Conservation (phyloP, 2,888 invertebrate genomes). For the Agapostemon virescens region DNA sequence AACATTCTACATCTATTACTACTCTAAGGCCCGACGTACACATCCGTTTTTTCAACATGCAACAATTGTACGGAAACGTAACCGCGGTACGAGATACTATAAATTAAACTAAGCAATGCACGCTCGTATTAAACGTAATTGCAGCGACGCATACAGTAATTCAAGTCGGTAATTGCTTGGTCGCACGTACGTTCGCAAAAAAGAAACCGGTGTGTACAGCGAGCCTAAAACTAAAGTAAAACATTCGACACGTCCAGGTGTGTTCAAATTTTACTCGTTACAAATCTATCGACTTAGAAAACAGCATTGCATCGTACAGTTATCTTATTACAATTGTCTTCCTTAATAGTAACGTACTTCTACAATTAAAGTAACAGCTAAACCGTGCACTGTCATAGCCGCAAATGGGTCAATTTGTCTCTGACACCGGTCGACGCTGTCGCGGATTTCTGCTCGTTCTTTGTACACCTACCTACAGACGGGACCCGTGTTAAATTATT, state of each 20-base stretch:
- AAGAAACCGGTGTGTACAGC: too few species aligned
- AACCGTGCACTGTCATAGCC: conserved; percentile 64
- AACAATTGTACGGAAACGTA: too few species aligned
- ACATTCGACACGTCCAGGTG: neutral
- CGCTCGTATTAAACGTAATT: too few species aligned
- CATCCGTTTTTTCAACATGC: too few species aligned
- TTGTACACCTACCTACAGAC: conserved; percentile 41
- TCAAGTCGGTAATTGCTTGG: too few species aligned
- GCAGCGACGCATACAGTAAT: too few species aligned
- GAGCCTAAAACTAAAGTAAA: conserved; percentile 22
- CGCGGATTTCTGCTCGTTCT: conserved; percentile 23
- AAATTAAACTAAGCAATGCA: too few species aligned
- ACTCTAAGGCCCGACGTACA: too few species aligned
- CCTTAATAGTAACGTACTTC: conserved; percentile 46
- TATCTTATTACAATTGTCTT: conserved; percentile 45
- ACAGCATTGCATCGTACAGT: conserved; percentile 47
- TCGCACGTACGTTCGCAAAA: too few species aligned
- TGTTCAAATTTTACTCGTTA: conserved; percentile 47
- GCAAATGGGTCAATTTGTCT: conserved; percentile 65
- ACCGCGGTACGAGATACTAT: too few species aligned
- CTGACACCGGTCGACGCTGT: conserved; percentile 36
- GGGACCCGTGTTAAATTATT: conserved; percentile 26
- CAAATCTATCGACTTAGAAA: conserved; percentile 41
- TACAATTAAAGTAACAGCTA: conserved; percentile 51
- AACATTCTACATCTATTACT: neutral